Conservation (phyloP, 2,888 invertebrate species). For the Drosophila siamana region DNA sequence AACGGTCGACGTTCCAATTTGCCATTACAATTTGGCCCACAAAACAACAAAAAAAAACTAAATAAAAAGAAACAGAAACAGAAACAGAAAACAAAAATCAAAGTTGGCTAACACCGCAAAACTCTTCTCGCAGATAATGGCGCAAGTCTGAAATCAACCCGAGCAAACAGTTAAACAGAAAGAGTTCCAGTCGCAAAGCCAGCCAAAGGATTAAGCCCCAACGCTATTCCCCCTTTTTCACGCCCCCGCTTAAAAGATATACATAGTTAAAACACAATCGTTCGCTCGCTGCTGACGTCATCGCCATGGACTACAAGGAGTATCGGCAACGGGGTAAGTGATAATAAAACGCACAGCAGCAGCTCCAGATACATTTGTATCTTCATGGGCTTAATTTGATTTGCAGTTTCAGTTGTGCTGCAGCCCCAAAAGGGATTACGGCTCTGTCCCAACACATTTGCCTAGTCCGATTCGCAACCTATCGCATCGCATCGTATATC, state of each 20-base stretch:
- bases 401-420: constrained; percentile 33
- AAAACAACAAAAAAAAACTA: constrained; percentile 7
- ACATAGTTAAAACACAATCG: constrained; percentile 2
- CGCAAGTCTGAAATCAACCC: constrained; percentile 33
- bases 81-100: background rate
- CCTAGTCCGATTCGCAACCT: constrained; percentile 13
- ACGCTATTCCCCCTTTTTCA: background rate
- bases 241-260: background rate
- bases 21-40: constrained; percentile 50
- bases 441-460: constrained; percentile 51
- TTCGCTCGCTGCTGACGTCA: constrained; percentile 24
- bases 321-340: constrained; percentile 87
- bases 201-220: constrained; percentile 22
- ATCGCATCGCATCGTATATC: constrained; percentile 37
- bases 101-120: constrained; percentile 38
- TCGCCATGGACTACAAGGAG: constrained; percentile 86
- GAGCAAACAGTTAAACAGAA: constrained; percentile 28
- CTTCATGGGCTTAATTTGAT: constrained; percentile 65
- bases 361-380: constrained; percentile 54
- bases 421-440: constrained; percentile 43
- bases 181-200: constrained; percentile 11
- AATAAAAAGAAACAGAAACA: background rate
- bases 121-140: constrained; percentile 52
- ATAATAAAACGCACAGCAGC: constrained; percentile 75
- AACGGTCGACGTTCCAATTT: constrained; percentile 71